phyloP scores from a whole-genome alignment of 1,140 invertebrate species.

The Calosoma granatense region DNA sequence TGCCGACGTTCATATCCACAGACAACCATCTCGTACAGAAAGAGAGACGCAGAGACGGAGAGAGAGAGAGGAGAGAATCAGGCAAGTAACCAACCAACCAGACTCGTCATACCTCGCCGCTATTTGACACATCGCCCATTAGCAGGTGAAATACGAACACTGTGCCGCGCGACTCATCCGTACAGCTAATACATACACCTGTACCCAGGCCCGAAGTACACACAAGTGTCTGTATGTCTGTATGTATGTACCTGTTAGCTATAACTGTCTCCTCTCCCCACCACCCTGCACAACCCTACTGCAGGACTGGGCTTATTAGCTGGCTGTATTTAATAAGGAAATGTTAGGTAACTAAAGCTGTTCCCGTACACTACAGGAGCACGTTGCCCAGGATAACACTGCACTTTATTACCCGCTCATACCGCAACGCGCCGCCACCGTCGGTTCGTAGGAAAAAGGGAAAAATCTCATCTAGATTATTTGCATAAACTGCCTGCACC shows the following conservation, averaged over 20 bases:
- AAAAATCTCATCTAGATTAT: conserved; percentile 23
- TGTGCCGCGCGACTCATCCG: background rate
- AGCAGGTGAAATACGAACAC: background rate
- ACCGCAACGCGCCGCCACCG: too few relatives aligned
- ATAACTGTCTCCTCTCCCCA: background rate
- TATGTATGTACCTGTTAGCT: background rate
- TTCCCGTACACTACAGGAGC: too few relatives aligned
- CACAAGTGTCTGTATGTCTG: background rate
- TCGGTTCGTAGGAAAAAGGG: conserved; percentile 4
- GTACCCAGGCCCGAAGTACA: background rate
- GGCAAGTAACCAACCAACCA: conserved; percentile 1
- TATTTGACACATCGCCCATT: conserved; percentile 10
- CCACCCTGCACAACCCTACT: background rate
- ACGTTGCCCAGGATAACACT: conserved; percentile 13
- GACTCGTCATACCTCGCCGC: conserved; percentile 9
- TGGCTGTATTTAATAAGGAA: conserved; percentile 5
- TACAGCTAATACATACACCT: too few relatives aligned
- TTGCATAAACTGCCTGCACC: conserved; percentile 22
- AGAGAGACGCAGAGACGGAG: conserved; percentile 2
- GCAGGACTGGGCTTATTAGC: background rate
- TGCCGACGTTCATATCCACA: conserved; percentile 15
- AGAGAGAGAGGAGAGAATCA: too few relatives aligned
- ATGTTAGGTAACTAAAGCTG: conserved; percentile 7
- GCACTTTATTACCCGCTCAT: conserved; percentile 17
- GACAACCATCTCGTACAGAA: background rate